Evolutionary conservation across 2,888 invertebrate species (phyloP), one percentile per base, ranked within the genome.

Genomic region (Maniola hyperantus): DNA sequence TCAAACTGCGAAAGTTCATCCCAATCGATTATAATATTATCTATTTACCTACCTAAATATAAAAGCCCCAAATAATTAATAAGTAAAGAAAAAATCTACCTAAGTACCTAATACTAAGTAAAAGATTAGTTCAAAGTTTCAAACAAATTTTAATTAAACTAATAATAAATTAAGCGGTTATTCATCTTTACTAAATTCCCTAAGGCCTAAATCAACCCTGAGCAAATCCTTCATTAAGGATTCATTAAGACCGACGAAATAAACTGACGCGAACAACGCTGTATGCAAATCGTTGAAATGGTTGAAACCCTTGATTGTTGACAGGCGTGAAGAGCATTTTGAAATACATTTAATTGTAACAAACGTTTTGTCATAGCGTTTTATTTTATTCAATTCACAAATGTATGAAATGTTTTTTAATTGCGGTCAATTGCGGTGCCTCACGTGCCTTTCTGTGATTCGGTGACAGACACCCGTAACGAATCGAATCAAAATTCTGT

Each of bases 391-490:
- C 20, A 44, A 15, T 15, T n/a, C 34, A 46, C 33, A 46, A 59
- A 59, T 51, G 26, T 42, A n/a, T 50, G 39, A 26, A 63, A 44
- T 54, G 44, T 54, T 54, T 39, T 33, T 48, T 44, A 33, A n/a
- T n/a, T n/a, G n/a, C n/a, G n/a, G n/a, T n/a, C n/a, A 60, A 50
- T 50, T 55, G 65, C 55, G 62, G 61, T 13, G 13, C 53, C 13
- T 15, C n/a, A n/a, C n/a, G n/a, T n/a, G n/a, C n/a, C n/a, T n/a
- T n/a, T n/a, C n/a, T 18, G 46, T 57, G 54, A 71, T 54, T 67
- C 68, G 64, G 26, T n/a, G 48, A 74, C 64, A 71, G 82, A 79
- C 75, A 70, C 61, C 78, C 76, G 73, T 75, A 68, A 67, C 80
- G 51, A 81, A 83, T 81, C 13, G 6, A 11, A 11, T 55, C 11